Conservation (phyloP, 2,888 invertebrate genomes). For the Pediacus dermestoides region DNA sequence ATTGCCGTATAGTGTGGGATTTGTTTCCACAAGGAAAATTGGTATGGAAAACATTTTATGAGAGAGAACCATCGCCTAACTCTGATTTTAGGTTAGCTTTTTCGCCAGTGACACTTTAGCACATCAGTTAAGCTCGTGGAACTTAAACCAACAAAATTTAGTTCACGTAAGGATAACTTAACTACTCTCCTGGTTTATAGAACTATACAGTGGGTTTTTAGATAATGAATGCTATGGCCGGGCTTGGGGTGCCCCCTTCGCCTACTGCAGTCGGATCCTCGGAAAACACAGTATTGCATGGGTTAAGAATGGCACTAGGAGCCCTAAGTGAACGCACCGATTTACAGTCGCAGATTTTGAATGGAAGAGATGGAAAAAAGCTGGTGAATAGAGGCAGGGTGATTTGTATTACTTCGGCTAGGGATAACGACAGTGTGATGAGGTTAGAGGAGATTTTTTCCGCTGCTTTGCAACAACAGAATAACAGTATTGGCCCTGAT, state of each 20-base stretch:
- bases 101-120: conserved; percentile 84
- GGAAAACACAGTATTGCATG: conserved; percentile 73
- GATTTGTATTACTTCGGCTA: conserved; percentile 85
- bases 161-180: conserved; percentile 64
- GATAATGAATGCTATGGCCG: conserved; percentile 79
- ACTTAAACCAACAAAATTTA: conserved; percentile 76
- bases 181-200: background rate
- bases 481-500: conserved; percentile 64
- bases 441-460: conserved; percentile 83
- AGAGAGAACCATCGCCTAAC: no score
- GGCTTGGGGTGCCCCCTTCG: conserved; percentile 74
- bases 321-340: conserved; percentile 80
- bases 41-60: no score
- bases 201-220: conserved; percentile 49
- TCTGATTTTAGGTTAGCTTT: conserved; percentile 71
- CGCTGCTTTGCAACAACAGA: conserved; percentile 77
- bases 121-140: conserved; percentile 84
- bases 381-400: conserved; percentile 68
- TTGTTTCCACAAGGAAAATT: conserved; percentile 88
- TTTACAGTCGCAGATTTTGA: conserved; percentile 59
- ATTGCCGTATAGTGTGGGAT: conserved; percentile 95
- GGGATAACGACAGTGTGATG: conserved; percentile 83
- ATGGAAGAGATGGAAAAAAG: conserved; percentile 42
- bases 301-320: conserved; percentile 81
- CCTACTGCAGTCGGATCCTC: conserved; percentile 49